Evolutionary conservation across 2,113 vertebrate species (phyloP).

Genomic region (Gavialis gangeticus): DNA sequence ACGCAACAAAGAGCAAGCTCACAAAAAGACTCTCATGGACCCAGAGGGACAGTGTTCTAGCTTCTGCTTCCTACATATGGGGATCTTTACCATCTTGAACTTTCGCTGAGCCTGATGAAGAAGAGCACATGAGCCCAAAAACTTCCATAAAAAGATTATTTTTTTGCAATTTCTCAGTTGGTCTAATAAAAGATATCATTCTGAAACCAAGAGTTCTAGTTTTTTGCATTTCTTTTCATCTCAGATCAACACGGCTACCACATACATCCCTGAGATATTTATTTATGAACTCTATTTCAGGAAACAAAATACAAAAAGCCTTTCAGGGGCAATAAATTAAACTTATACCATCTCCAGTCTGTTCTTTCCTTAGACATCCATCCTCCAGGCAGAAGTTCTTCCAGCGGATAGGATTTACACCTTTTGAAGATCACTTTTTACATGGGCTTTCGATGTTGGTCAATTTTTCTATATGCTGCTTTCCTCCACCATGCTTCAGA

Average conservation of each 20-base stretch:
- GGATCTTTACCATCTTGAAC: too few relatives aligned
- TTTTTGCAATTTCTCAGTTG: too few relatives aligned
- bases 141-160: too few relatives aligned
- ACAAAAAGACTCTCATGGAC: too few relatives aligned
- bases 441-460: neutral
- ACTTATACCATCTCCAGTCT: neutral
- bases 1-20: too few relatives aligned
- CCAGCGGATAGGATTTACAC: neutral
- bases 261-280: neutral
- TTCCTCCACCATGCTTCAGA: accelerated
- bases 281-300: neutral
- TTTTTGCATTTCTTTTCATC: too few relatives aligned
- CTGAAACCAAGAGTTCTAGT: too few relatives aligned
- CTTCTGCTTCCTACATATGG: too few relatives aligned
- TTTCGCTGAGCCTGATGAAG: too few relatives aligned
- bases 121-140: neutral
- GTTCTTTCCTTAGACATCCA: neutral
- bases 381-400: neutral
- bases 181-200: too few relatives aligned
- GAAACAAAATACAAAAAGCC: neutral
- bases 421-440: neutral
- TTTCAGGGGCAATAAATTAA: neutral
- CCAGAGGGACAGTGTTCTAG: too few relatives aligned
- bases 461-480: neutral
- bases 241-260: too few relatives aligned